Conservation (phyloP, 2,888 invertebrate genomes). For the Chymomyza fuscimana region DNA sequence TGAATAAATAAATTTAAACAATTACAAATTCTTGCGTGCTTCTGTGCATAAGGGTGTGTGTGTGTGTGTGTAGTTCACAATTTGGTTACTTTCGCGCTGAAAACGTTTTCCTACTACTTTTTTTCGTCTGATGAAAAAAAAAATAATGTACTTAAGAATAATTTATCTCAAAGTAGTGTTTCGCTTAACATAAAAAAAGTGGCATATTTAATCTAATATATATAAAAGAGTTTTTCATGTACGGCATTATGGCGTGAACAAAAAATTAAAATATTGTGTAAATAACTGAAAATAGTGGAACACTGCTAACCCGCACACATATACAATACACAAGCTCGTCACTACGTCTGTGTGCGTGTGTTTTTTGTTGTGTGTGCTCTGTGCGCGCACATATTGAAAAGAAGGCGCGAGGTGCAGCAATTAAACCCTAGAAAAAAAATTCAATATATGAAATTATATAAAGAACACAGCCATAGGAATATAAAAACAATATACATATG, state of each 20-base stretch:
- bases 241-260: conserved; percentile 14
- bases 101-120: conserved; percentile 60
- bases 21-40: conserved; percentile 68
- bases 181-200: conserved; percentile 34
- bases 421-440: conserved; percentile 51
- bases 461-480: conserved; percentile 36
- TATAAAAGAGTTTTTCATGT: conserved; percentile 24
- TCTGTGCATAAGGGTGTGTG: conserved; percentile 38
- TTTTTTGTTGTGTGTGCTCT: conserved; percentile 42
- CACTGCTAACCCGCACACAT: conserved; percentile 31
- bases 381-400: conserved; percentile 53
- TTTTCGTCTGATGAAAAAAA: conserved; percentile 27
- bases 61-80: conserved; percentile 47
- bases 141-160: conserved; percentile 21
- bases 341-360: conserved; percentile 20
- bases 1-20: conserved; percentile 35
- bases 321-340: conserved; percentile 1
- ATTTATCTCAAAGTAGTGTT: conserved; percentile 8
- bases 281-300: conserved; percentile 68
- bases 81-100: conserved; percentile 67
- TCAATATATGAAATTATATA: conserved; percentile 64
- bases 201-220: not conserved
- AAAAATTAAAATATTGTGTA: conserved; percentile 55
- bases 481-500: conserved; percentile 4
- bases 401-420: conserved; percentile 45